Base-by-base conservation (phyloP, 2,797 vertebrate genomes). In the Trachurus trachurus region DNA sequence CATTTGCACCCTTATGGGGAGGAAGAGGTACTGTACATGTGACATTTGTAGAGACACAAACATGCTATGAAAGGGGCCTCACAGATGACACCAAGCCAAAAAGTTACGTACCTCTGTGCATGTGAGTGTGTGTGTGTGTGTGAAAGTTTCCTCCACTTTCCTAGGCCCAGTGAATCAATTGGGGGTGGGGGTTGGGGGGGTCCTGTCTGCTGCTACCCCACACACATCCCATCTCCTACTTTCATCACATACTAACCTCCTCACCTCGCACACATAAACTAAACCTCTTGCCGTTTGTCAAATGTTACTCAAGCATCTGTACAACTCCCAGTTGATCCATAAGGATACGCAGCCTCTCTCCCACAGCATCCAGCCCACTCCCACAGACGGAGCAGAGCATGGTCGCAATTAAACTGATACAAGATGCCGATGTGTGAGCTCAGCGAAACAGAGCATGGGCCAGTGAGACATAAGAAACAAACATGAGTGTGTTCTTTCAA, bases 121-220 rank as follows among this genome's bases (percentile, higher is more conserved):
- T 76, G 54, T 73, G 62, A 50, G 66, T 69, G 50, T 66, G 21
- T 62, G 34, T 52, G 45, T 72, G 61, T 44, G 31, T 49, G 5
- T 42, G 11, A 6, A n/a, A 45, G n/a, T 50, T 19, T 29, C 13
- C 21, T 19, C 2, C 11, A 21, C 44, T 56, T 66, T 66, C 47
- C n/a, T 19, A 42, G 37, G 13, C 81, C 77, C 65, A 65, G 72
- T 70, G 57, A 72, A 65, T 78, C 42, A 74, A 69, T 82, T 86
- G 80, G 6, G 58, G 60, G 26, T 26, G 26, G 26, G 26, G 26
- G 26, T 26, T 5, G 31, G 4, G 47, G 22, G 60, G 73, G 63
- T 85, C 56, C 44, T 54, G 26, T 66, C 71, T 58, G 65, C 63
- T 59, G 39, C 12, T 22, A 34, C 4, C 21, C 26, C 39, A 56